A percentile compares a stretch with the other conserved stretches of the same genome.
These are phyloP conservation scores for Patiria miniata DNA, from an alignment of 35 echinoderm and acorn worm species.

Conservation along the genomic window DNA sequence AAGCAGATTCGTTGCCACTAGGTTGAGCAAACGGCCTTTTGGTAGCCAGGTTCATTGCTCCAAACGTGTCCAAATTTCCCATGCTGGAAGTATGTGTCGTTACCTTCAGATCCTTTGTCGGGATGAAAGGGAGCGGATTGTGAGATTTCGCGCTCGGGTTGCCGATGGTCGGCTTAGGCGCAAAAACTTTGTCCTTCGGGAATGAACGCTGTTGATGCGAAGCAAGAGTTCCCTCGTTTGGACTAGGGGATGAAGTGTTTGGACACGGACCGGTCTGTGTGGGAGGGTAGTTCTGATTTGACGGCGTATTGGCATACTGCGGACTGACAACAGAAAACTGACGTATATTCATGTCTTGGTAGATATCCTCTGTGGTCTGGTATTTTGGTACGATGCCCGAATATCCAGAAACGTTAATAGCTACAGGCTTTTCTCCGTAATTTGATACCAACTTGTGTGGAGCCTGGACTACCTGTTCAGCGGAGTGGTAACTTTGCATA, in stretches of 20 bases:
- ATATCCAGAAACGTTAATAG: too few relatives aligned
- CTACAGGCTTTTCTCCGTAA: too few relatives aligned
- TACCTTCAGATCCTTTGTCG: not conserved
- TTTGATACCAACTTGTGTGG: too few relatives aligned
- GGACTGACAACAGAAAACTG: not conserved
- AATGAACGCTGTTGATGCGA: too few relatives aligned
- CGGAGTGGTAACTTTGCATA: too few relatives aligned
- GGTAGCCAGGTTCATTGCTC: slow-evolving; percentile 2
- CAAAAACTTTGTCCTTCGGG: too few relatives aligned
- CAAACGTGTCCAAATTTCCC: not conserved
- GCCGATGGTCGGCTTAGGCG: too few relatives aligned
- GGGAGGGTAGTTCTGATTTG: not conserved
- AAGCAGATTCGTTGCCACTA: not conserved
- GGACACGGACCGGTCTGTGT: not conserved
- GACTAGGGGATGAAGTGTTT: not conserved
- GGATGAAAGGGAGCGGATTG: too few relatives aligned
- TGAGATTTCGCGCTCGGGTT: too few relatives aligned
- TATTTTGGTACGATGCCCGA: not conserved
- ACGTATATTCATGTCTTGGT: not conserved
- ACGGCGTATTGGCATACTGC: not conserved
- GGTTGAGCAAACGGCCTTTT: not conserved
- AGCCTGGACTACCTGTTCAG: too few relatives aligned
- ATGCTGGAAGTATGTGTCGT: not conserved
- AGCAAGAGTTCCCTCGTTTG: not conserved
- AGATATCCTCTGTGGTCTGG: not conserved